Evolutionary conservation across 2,797 vertebrate species (phyloP).

Genomic region (Tinamus major): DNA sequence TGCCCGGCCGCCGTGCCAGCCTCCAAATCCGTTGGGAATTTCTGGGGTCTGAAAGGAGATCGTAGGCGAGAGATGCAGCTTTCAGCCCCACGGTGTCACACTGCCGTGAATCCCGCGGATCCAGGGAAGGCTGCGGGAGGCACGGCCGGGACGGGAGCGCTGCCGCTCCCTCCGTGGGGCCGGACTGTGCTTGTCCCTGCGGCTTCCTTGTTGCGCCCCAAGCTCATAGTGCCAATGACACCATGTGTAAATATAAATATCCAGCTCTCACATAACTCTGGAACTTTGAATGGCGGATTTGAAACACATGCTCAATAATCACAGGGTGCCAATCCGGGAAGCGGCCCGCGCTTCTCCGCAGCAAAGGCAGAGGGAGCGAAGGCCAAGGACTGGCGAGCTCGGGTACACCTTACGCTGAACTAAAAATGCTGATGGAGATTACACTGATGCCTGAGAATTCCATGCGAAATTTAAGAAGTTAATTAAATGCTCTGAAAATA

Average conservation of each 20-base stretch:
- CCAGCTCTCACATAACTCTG: background rate
- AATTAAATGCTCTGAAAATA: background rate
- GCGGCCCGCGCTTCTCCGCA: background rate
- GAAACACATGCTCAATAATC: background rate
- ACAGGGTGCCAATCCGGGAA: too few species aligned
- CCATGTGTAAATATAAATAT: background rate
- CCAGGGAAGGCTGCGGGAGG: background rate
- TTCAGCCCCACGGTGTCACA: too few species aligned
- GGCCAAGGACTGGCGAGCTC: too few species aligned
- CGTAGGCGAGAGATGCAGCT: background rate
- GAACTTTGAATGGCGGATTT: background rate
- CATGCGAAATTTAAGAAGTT: background rate
- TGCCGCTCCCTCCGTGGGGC: background rate
- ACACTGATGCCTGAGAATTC: background rate
- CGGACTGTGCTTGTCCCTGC: too few species aligned
- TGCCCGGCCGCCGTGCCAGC: too few species aligned
- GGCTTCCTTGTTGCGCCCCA: background rate
- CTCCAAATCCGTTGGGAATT: background rate
- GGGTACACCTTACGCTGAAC: fast-evolving
- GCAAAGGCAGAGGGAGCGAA: background rate
- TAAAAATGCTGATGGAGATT: background rate
- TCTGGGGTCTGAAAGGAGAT: too few species aligned
- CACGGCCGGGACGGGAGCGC: too few species aligned
- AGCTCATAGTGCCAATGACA: background rate
- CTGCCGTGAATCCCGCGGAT: background rate